Evolutionary conservation across 1,140 invertebrate genomes (phyloP).

Genomic region (Bombyx mori): ASM3026992v2 NC_085121.1:1639001-1639500

Average conservation of each 20-base stretch:
- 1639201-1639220: too few relatives aligned
- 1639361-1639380: too few relatives aligned
- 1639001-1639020: constrained; percentile 11
- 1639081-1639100: constrained; percentile 65
- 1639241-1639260: background rate
- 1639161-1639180: background rate
- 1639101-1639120: constrained; percentile 60
- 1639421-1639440: too few relatives aligned
- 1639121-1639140: constrained; percentile 34
- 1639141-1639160: constrained; percentile 8
- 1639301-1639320: too few relatives aligned
- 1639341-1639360: too few relatives aligned
- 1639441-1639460: too few relatives aligned
- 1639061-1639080: constrained; percentile 67
- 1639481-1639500: too few relatives aligned
- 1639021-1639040: constrained; percentile 61
- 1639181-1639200: constrained; percentile 2
- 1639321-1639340: too few relatives aligned
- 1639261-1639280: constrained; percentile 2
- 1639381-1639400: too few relatives aligned
- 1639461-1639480: too few relatives aligned
- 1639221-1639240: constrained; percentile 2
- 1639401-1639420: too few relatives aligned
- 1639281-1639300: too few relatives aligned
- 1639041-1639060: constrained; percentile 70